Base-by-base conservation (phyloP, 2,797 vertebrate genomes). In the Trachops cirrhosus region DNA sequence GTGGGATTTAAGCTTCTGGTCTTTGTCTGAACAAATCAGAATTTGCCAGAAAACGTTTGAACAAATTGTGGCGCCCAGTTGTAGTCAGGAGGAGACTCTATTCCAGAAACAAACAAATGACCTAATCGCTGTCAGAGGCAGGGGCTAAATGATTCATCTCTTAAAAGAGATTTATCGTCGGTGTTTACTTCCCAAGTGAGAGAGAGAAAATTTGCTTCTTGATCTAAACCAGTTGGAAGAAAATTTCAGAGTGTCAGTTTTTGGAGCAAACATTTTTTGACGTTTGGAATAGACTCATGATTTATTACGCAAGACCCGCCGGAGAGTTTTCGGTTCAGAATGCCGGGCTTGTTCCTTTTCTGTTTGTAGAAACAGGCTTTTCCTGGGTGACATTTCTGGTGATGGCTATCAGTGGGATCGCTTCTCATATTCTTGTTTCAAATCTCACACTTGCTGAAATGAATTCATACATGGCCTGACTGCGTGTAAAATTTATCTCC, bases 1-100 rank as follows among this genome's bases (percentile, higher is more conserved):
- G 95, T 94, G 94, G 97, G 87, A 93, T 97, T 97, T 93, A 78
- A 98, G 97, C 96, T 98, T 97, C 97, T 96, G 94, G 67, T 93
- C 97, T 97, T 97, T 98, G 98, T 98, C 97, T 62, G 62, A 98
- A 97, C 97, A 97, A 96, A 98, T 86, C 95, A 77, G 91, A 93
- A 97, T 97, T 96, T 95, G 94, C 89, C 96, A 95, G 93, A 90
- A 97, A 92, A 90, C 2, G 0, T 87, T 48, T 91, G 92, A 93
- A 86, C 78, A 70, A 52, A 91, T 29, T 6, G 48, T 34, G 59
- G 67, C 74, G 91, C 32, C 50, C 54, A 41, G 79, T 77, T 37
- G 70, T 37, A 86, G 88, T 78, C 74, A 48, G 80, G 83, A 59
- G 52, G 44, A 77, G 89, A 91, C 46, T 29, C 4, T 44, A 80